Evolutionary conservation across 2,888 invertebrate species (phyloP), one percentile per base, ranked within the genome.

Genomic region (Epistrophe grossulariae): DNA sequence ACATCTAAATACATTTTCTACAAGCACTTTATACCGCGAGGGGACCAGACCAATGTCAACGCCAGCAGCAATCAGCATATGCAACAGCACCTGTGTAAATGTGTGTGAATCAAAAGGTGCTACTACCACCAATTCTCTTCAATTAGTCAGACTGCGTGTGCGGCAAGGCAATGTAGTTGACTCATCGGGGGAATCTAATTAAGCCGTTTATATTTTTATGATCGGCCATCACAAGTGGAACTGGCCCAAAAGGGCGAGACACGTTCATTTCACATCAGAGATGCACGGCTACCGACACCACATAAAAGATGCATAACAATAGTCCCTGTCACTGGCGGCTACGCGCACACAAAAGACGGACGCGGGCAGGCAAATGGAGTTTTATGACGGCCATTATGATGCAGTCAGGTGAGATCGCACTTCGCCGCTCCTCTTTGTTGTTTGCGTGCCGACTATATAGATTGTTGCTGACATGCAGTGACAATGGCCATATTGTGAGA

Each of bases 161-260:
- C 85, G 87, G 79, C 83, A 62, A 79, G 87, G 79, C 83, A 62
- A 79, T 62, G 24, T 62, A 79, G 83, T 87, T 87, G 87, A 87
- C 83, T 87, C 87, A 87, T 76, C 76, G 87, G 76, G 79, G 79
- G 79, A 83, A 87, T 87, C 71, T 87, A 87, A 87, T 87, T 87
- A 87, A 87, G 83, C 79, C 87, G 83, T 87, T 83, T 87, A 87
- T 87, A 74, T 83, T 87, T 87, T 87, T 87, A 87, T 87, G 83
- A 87, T 79, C 83, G 83, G 74, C 72, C 71, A 79, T 83, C 83
- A 83, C 87, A 83, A 79, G 87, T 87, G 72, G 79, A 83, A 79
- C 71, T 72, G 83, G 74, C 76, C 83, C 52, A 55, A 52, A 48
- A 68, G 40, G 35, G 70, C 8, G 35, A 52, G 59, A 59, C 24